Percentiles rank a stretch among this genome's conserved stretches.
Evolutionary conservation across 2,797 vertebrate genomes (phyloP).

Genomic region (Simalia tracyae): DNA sequence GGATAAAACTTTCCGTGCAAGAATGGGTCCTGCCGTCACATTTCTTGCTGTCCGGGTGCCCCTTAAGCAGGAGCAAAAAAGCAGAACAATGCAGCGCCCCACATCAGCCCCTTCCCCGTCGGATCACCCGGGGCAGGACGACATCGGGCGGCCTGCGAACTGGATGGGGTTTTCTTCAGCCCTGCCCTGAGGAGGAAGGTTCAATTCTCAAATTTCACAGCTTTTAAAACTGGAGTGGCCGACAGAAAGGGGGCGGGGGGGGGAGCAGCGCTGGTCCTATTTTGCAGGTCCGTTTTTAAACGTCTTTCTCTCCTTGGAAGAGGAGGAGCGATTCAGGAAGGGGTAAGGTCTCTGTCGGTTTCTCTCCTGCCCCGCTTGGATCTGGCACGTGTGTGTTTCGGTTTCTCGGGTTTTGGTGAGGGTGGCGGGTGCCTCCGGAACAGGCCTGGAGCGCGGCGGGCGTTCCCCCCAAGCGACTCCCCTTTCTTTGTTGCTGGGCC

Average conservation of each 20-base stretch:
- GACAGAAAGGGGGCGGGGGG: too few species aligned
- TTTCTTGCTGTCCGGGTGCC: background rate
- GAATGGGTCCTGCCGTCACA: rapidly evolving
- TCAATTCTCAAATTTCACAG: background rate
- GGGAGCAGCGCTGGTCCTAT: too few species aligned
- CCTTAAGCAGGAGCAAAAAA: background rate
- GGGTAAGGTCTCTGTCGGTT: background rate
- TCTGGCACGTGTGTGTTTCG: too few species aligned
- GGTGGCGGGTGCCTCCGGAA: background rate
- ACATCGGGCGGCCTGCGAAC: background rate
- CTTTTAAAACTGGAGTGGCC: background rate
- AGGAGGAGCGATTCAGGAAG: background rate
- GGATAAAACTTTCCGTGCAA: background rate
- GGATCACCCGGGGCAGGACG: background rate
- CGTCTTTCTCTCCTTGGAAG: background rate
- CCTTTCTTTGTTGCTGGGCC: background rate
- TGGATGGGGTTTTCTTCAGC: background rate
- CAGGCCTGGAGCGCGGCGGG: background rate
- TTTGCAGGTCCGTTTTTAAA: background rate
- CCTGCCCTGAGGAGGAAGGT: background rate
- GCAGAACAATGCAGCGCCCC: background rate
- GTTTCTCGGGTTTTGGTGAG: too few species aligned
- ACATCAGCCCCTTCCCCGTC: background rate
- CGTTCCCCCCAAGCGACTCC: too few species aligned
- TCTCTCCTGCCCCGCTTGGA: too few species aligned